Conservation (phyloP, 2,797 vertebrate species). For the Gobio occitaniae region DNA sequence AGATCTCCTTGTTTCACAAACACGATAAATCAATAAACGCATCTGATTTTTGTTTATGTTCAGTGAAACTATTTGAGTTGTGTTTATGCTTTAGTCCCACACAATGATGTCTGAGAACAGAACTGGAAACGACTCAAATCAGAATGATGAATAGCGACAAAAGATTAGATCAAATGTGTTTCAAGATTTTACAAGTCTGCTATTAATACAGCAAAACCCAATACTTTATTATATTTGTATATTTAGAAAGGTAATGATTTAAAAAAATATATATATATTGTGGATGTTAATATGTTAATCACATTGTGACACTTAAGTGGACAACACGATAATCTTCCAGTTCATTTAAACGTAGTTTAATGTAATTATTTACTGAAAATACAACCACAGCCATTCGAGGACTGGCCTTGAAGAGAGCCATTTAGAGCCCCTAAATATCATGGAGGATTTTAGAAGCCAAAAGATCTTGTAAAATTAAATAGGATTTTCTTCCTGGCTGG, state of each 20-base stretch:
- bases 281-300: background rate
- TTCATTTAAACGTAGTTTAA: constrained; percentile 41
- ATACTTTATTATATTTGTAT: background rate
- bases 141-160: background rate
- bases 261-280: too few species aligned
- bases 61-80: constrained; percentile 8
- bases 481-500: constrained; percentile 78
- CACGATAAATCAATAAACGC: background rate
- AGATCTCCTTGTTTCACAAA: background rate
- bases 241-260: background rate
- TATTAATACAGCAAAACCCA: background rate
- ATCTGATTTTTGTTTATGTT: constrained; percentile 24
- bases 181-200: background rate
- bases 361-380: constrained; percentile 45
- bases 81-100: background rate
- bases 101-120: background rate
- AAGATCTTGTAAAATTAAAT: constrained; percentile 81
- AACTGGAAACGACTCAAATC: constrained; percentile 14
- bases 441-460: constrained; percentile 72
- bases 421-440: constrained; percentile 69
- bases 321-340: constrained; percentile 6
- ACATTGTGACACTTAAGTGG: background rate
- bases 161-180: constrained; percentile 1
- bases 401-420: constrained; percentile 45
- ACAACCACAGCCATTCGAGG: constrained; percentile 36